Conservation (phyloP, 2,888 invertebrate species). For the Ichneumoninae sp. region DNA sequence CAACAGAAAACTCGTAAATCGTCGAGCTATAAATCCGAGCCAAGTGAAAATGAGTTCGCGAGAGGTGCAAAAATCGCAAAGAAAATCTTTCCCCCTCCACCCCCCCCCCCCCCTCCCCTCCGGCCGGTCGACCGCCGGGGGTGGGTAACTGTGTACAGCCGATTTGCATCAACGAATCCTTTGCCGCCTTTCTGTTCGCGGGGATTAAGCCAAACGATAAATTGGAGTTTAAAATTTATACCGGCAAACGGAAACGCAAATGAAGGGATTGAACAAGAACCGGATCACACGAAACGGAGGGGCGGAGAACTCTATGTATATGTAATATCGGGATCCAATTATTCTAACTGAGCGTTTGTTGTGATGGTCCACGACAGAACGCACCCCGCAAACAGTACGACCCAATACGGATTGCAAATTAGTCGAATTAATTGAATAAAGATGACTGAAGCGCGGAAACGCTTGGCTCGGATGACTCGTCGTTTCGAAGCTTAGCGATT, state of each 20-base stretch:
- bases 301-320: background rate
- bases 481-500: background rate
- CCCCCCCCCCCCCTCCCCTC: too few relatives aligned
- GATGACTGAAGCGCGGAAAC: background rate
- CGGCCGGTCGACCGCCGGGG: background rate
- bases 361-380: background rate
- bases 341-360: slow-evolving; percentile 1
- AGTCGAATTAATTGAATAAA: slow-evolving; percentile 11
- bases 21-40: slow-evolving; percentile 69
- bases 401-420: background rate
- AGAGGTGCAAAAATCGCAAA: slow-evolving; percentile 43
- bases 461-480: background rate
- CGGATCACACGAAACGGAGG: background rate
- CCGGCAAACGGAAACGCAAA: background rate
- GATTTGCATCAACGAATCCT: slow-evolving; percentile 10
- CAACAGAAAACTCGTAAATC: slow-evolving; percentile 69
- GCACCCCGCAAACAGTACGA: background rate
- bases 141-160: background rate
- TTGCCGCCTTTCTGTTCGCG: background rate
- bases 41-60: slow-evolving; percentile 55
- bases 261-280: background rate
- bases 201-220: slow-evolving; percentile 5
- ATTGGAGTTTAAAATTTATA: slow-evolving; percentile 13
- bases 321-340: slow-evolving; percentile 8
- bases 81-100: slow-evolving; percentile 25